phyloP scores from a whole-genome alignment of 2,797 vertebrate genomes.

The Telmatherina bonti region DNA sequence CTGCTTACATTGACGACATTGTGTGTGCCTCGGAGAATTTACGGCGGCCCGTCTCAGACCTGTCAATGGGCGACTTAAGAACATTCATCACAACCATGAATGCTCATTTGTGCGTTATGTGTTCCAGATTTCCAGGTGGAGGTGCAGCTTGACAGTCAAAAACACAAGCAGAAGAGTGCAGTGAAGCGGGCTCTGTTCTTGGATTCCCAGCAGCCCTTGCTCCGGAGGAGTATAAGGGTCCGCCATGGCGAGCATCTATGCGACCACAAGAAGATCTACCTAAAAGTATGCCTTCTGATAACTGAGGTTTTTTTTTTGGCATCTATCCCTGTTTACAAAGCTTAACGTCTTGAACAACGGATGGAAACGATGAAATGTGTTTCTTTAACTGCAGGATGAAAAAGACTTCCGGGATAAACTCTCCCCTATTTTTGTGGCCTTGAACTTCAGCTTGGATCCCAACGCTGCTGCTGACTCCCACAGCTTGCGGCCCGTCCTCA shows the following conservation, averaged over 20 bases:
- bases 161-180: slow-evolving; percentile 89
- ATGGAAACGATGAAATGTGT: slow-evolving; percentile 16
- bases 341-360: neutral
- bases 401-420: slow-evolving; percentile 95
- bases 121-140: slow-evolving; percentile 89
- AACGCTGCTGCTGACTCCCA: slow-evolving; percentile 83
- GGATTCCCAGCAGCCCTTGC: slow-evolving; percentile 82
- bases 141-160: slow-evolving; percentile 88
- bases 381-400: slow-evolving; percentile 84
- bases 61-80: slow-evolving; percentile 44
- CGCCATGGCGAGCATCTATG: slow-evolving; percentile 82
- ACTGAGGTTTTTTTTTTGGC: neutral
- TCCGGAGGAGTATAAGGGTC: slow-evolving; percentile 79
- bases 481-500: slow-evolving; percentile 88
- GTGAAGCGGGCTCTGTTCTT: slow-evolving; percentile 88
- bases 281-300: slow-evolving; percentile 79
- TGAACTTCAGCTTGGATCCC: slow-evolving; percentile 91
- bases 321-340: neutral
- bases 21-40: slow-evolving; percentile 43
- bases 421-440: slow-evolving; percentile 88
- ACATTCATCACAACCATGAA: slow-evolving; percentile 60
- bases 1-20: slow-evolving; percentile 50
- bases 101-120: slow-evolving; percentile 57
- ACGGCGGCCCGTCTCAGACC: slow-evolving; percentile 39
- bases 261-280: slow-evolving; percentile 88